Conservation (phyloP, 2,888 invertebrate species). For the Spicauda simplicius region DNA sequence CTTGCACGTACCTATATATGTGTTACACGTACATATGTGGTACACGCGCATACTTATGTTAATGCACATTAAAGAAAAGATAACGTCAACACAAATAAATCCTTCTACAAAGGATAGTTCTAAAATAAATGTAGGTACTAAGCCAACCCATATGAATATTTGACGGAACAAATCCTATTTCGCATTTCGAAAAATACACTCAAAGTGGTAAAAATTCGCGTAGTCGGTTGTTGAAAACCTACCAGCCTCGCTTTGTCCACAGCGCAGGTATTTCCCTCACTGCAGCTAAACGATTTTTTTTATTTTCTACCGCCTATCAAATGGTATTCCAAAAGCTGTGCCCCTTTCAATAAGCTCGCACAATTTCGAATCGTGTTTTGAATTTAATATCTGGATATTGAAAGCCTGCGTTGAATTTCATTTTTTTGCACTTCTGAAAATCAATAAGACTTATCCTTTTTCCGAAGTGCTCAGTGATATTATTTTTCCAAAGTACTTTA, state of each 20-base stretch:
- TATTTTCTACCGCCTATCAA: conserved; percentile 30
- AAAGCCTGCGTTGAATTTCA: neutral
- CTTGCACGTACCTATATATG: too few relatives aligned
- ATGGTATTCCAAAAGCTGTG: conserved; percentile 27
- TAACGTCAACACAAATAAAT: too few relatives aligned
- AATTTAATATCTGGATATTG: neutral
- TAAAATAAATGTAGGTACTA: neutral
- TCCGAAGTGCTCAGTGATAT: too few relatives aligned
- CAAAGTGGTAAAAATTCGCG: conserved; percentile 16
- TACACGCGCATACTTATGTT: too few relatives aligned
- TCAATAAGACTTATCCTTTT: too few relatives aligned
- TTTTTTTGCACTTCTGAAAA: neutral
- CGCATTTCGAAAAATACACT: conserved; percentile 15
- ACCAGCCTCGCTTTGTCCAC: conserved; percentile 15
- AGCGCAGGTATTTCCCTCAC: conserved; percentile 13
- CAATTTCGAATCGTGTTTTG: conserved; percentile 8
- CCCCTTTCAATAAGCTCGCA: conserved; percentile 17
- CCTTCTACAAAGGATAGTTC: neutral
- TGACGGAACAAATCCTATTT: conserved; percentile 1
- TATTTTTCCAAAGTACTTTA: too few relatives aligned
- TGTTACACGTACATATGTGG: too few relatives aligned
- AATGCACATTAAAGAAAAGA: too few relatives aligned
- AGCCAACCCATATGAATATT: neutral
- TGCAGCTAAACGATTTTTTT: conserved; percentile 1
- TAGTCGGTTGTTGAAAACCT: conserved; percentile 24